These are phyloP conservation scores for Heliconius eleuchia DNA, from an alignment of 1,140 invertebrate species.

Conservation along the genomic window DNA sequence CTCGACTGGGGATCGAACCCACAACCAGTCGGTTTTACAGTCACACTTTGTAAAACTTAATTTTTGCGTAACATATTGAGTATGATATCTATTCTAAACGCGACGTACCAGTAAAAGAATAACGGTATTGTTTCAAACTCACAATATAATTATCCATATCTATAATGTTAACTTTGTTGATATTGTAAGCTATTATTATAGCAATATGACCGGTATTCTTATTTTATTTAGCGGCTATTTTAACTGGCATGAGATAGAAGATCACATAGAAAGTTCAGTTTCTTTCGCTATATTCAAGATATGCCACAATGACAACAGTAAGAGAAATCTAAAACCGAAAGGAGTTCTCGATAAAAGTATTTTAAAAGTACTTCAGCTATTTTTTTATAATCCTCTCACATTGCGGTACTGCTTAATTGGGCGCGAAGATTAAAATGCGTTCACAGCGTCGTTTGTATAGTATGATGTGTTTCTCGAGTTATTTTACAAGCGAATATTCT, in stretches of 20 bases:
- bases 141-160: not conserved
- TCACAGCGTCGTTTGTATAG: no score
- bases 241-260: constrained; percentile 12
- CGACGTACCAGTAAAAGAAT: constrained; percentile 1
- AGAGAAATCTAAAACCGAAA: constrained; percentile 27
- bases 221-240: not conserved
- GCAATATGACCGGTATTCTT: not conserved
- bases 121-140: not conserved
- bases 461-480: no score
- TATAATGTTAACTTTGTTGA: not conserved
- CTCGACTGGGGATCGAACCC: no score
- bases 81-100: not conserved
- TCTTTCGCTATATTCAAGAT: constrained; percentile 24
- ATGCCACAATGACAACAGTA: constrained; percentile 15
- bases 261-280: constrained; percentile 36
- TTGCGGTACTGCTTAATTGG: not conserved
- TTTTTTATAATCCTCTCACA: not conserved
- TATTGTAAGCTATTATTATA: not conserved
- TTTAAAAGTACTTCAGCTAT: not conserved
- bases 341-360: not conserved
- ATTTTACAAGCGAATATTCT: no score
- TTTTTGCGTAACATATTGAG: no score
- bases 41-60: no score
- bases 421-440: not conserved
- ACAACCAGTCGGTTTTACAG: no score